These are phyloP conservation scores for Lomographa bimaculata DNA, from an alignment of 2,888 invertebrate species.

Conservation along the genomic window DNA sequence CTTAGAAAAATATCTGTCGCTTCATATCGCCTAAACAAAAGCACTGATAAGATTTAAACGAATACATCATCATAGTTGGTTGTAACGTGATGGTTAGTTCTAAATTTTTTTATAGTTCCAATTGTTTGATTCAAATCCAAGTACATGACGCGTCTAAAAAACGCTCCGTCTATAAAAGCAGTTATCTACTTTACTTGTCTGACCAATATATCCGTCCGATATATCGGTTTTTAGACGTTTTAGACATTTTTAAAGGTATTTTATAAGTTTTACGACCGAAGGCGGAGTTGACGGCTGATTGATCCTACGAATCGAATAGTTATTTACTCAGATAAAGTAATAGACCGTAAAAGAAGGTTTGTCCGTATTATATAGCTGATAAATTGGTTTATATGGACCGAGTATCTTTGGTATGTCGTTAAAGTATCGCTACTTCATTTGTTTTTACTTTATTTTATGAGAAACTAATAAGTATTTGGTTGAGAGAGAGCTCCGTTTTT, in stretches of 20 bases:
- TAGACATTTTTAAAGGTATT: no score
- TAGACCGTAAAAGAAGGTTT: slow-evolving; percentile 12
- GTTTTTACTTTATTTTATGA: slow-evolving; percentile 1
- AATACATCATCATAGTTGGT: no score
- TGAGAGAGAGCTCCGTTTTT: background rate
- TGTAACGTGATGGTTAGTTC: no score
- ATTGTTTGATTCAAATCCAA: no score
- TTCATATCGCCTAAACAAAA: no score
- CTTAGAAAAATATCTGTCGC: no score
- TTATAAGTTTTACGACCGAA: slow-evolving; percentile 29
- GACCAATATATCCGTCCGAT: slow-evolving; percentile 10
- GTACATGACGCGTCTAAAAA: no score
- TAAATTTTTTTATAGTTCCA: no score
- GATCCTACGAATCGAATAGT: slow-evolving; percentile 22
- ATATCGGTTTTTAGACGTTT: slow-evolving; percentile 6
- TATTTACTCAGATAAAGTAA: slow-evolving; percentile 27
- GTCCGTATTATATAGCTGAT: slow-evolving; percentile 8
- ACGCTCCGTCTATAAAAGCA: no score
- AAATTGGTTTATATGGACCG: slow-evolving; percentile 8
- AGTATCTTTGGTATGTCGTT: slow-evolving; percentile 6
- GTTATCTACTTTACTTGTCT: slow-evolving; percentile 24
- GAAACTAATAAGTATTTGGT: background rate
- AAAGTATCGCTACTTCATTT: slow-evolving; percentile 12
- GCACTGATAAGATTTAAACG: no score
- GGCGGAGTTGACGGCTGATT: slow-evolving; percentile 29